Evolutionary conservation across 2,113 vertebrate genomes (phyloP).

Genomic region (Tragelaphus scriptus): DNA sequence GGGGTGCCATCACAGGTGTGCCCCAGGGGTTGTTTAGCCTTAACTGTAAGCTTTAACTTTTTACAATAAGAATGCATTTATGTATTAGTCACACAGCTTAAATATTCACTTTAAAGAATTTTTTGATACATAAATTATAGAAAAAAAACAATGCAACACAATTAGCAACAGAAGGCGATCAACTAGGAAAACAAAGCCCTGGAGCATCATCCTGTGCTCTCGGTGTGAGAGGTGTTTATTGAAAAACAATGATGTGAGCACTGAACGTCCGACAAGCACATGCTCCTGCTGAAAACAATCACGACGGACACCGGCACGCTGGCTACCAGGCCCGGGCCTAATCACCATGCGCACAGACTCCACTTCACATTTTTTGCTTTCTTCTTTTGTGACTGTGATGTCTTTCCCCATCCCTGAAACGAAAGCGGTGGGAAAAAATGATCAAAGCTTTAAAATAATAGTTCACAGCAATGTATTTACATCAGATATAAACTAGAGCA

Average conservation of each 20-base stretch:
- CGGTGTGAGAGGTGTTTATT: background rate
- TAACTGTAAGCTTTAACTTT: background rate
- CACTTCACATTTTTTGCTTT: slow-evolving; percentile 73
- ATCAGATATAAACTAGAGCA: background rate
- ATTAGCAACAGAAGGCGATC: background rate
- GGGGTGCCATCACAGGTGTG: background rate
- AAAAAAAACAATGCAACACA: background rate
- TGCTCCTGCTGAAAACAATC: no score
- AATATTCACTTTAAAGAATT: background rate
- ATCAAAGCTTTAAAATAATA: background rate
- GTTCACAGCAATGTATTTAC: background rate
- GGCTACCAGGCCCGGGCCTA: no score
- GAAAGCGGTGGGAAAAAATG: slow-evolving; percentile 14
- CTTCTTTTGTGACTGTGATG: slow-evolving; percentile 85
- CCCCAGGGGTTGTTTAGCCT: background rate
- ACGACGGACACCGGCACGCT: no score
- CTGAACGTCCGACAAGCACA: background rate
- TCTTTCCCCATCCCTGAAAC: slow-evolving; percentile 86
- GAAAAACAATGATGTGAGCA: background rate
- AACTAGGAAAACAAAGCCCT: background rate
- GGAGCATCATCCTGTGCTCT: background rate
- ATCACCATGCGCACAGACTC: background rate
- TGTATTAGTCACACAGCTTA: background rate
- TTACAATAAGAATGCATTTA: background rate
- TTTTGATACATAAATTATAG: background rate